Base-by-base conservation (phyloP, 2,888 invertebrate species). In the Sesia bembeciformis region DNA sequence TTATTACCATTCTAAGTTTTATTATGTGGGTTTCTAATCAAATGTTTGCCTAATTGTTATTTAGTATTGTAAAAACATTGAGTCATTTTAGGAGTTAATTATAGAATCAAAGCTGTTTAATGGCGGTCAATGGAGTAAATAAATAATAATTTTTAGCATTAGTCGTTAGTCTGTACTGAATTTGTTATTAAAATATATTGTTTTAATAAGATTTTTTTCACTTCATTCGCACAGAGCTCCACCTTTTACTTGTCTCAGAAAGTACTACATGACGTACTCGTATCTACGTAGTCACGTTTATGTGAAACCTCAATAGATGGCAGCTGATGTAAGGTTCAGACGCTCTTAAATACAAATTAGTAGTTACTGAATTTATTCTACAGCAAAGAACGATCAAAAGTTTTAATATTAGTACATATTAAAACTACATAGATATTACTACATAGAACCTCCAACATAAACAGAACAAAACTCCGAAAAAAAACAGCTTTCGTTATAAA, bases 1-100 rank as follows among this genome's bases (percentile, higher is more conserved):
- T 3, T 87, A 73, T 60, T 87, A 83, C 55, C 78, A 76, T 60
- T 78, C 86, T 4, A 80, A 74, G 67, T 64, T 81, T 60, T 87
- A 85, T 57, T 87, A 82, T 49, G 68, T 84, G 55, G 68, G 74
- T 40, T 74, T 68, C 58, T 79, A 72, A 39, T 59, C 53, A 53
- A 40, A 57, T 56, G n/a, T 52, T 52, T 42, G 43, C 53, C 39
- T 54, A 59, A 57, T 54, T 58, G 51, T 58, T 60, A 55, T 53
- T 62, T 61, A 56, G 51, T 59, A 54, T 54, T 53, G 54, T 57
- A 55, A 52, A 51, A 5, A 23, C 23, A 5, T 50, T 39, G 38
- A 50, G 50, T 50, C 50, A 50, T 50, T 4, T 50, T 46, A 46
- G 46, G 3, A 46, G 23, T 23, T 23, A 23, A 23, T 23, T 23